A percentile compares a stretch with the other conserved stretches of the same genome.
phyloP scores from a whole-genome alignment of 2,113 vertebrate species.

The Pelecanoides urinatrix region DNA sequence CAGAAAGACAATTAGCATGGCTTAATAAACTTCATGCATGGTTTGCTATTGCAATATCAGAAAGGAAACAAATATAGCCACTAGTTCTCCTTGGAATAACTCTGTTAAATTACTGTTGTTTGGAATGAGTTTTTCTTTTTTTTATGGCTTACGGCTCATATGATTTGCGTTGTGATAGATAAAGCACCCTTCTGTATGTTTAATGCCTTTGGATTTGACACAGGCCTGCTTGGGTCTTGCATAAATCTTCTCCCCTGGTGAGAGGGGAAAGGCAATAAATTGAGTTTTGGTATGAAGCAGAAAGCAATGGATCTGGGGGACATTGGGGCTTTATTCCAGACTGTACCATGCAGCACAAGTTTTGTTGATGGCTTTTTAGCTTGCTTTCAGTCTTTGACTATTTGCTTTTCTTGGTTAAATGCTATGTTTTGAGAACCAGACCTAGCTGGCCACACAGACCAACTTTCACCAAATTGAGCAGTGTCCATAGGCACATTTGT shows the following conservation, averaged over 20 bases:
- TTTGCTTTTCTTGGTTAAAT: not conserved
- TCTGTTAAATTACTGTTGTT: conserved; percentile 34
- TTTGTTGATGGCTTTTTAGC: not conserved
- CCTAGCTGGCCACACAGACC: not conserved
- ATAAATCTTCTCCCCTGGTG: not conserved
- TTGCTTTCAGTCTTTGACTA: not conserved
- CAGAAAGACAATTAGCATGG: conserved; percentile 51
- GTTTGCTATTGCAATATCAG: conserved; percentile 37
- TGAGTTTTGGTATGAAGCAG: not conserved
- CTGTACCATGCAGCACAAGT: not conserved
- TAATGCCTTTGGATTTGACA: not conserved
- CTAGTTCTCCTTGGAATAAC: conserved; percentile 40
- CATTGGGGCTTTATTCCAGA: not conserved
- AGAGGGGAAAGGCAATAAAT: not conserved
- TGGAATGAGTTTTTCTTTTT: conserved; percentile 7
- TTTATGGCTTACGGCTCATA: conserved; percentile 9
- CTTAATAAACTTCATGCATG: conserved; percentile 66
- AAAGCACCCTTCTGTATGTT: not conserved
- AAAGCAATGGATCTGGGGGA: not conserved
- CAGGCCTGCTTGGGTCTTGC: not conserved
- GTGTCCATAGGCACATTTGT: not conserved
- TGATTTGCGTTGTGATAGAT: conserved; percentile 32
- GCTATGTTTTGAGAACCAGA: not conserved
- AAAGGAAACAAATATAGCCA: conserved; percentile 57
- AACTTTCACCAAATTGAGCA: not conserved